phyloP scores from a whole-genome alignment of 2,888 invertebrate genomes.

The Yponomeuta evonymella region DNA sequence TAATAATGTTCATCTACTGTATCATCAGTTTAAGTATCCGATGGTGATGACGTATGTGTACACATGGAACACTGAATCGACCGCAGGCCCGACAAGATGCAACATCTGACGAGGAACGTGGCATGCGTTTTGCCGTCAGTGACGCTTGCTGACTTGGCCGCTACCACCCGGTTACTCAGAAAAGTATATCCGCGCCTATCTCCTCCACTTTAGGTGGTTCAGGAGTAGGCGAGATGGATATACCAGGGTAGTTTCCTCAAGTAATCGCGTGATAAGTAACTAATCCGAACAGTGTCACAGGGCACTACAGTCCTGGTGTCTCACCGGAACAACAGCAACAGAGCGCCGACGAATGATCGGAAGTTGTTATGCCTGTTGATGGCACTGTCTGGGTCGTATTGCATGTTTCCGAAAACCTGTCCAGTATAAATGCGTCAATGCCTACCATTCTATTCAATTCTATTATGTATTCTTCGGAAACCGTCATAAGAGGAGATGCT shows the following conservation, averaged over 20 bases:
- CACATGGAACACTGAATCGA: slow-evolving; percentile 32
- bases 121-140: slow-evolving; percentile 28
- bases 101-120: slow-evolving; percentile 31
- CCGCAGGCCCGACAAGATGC: slow-evolving; percentile 33
- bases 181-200: background rate
- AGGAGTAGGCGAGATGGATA: background rate
- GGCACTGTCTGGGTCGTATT: slow-evolving; percentile 87
- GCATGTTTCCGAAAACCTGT: slow-evolving; percentile 96
- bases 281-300: slow-evolving; percentile 31
- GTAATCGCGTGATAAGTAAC: slow-evolving; percentile 20
- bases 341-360: slow-evolving; percentile 92
- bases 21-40: slow-evolving; percentile 28
- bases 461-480: background rate
- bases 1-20: background rate
- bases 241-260: background rate
- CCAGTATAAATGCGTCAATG: slow-evolving; percentile 52
- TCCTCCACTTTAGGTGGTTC: background rate
- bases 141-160: slow-evolving; percentile 19
- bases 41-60: slow-evolving; percentile 38
- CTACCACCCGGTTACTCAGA: slow-evolving; percentile 2
- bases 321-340: slow-evolving; percentile 96
- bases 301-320: slow-evolving; percentile 47
- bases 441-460: slow-evolving; percentile 22
- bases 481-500: background rate
- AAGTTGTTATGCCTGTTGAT: slow-evolving; percentile 98